These are phyloP conservation scores for Ctenicera cuprea DNA, from an alignment of 2,888 invertebrate genomes.

Conservation along the genomic window DNA sequence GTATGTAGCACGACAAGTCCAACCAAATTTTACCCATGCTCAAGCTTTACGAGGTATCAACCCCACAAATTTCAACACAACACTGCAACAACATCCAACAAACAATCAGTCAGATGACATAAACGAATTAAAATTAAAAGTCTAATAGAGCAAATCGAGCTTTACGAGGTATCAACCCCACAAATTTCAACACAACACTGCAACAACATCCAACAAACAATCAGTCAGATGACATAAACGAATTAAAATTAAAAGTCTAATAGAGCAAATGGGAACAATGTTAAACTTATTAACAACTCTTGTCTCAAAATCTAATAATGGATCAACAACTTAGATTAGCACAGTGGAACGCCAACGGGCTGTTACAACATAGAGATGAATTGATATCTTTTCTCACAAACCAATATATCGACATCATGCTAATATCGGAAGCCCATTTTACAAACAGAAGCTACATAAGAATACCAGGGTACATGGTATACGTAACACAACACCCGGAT, in stretches of 20 bases:
- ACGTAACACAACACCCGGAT: constrained; percentile 51
- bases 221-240: too few relatives aligned
- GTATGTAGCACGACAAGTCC: constrained; percentile 8
- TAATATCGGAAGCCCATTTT: too few relatives aligned
- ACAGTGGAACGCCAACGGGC: constrained; percentile 19
- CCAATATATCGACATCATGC: too few relatives aligned
- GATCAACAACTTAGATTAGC: constrained; percentile 6
- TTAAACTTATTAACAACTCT: constrained; percentile 18
- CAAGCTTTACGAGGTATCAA: not conserved
- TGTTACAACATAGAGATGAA: constrained; percentile 20
- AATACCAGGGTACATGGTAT: constrained; percentile 53
- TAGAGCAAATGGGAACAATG: constrained; percentile 16
- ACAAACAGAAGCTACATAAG: too few relatives aligned
- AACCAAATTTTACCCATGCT: constrained; percentile 14
- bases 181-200: too few relatives aligned
- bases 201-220: too few relatives aligned
- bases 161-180: too few relatives aligned
- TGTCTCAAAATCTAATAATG: constrained; percentile 5
- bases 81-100: not conserved
- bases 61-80: not conserved
- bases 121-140: constrained; percentile 1
- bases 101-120: not conserved
- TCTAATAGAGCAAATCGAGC: too few relatives aligned
- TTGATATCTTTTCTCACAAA: constrained; percentile 4
- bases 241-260: constrained; percentile 7